Evolutionary conservation across 1,140 invertebrate genomes (phyloP).

Genomic region (Halesus radiatus): DNA sequence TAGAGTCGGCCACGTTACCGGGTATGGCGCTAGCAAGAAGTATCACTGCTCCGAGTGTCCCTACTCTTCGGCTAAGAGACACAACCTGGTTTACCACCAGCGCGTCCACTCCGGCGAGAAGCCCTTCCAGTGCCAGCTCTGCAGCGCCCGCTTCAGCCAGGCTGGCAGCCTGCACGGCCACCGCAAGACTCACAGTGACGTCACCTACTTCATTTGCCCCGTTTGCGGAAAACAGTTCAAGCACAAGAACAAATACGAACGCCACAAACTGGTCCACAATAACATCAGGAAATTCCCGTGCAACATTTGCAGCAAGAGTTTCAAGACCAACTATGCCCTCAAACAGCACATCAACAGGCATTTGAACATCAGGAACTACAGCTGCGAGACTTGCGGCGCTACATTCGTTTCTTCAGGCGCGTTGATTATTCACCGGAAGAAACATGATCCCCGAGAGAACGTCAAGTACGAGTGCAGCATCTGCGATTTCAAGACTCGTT

Average conservation of each 20-base stretch:
- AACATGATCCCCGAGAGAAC: slow-evolving; percentile 58
- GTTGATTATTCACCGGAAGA: slow-evolving; percentile 64
- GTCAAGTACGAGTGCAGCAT: slow-evolving; percentile 65
- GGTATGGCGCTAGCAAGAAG: slow-evolving; percentile 59
- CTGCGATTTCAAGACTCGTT: slow-evolving; percentile 67
- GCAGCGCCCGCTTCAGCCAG: slow-evolving; percentile 73
- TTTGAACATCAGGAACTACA: slow-evolving; percentile 66
- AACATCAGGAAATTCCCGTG: slow-evolving; percentile 60
- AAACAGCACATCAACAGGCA: slow-evolving; percentile 65
- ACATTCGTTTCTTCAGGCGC: slow-evolving; percentile 67
- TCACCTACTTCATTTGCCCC: slow-evolving; percentile 71
- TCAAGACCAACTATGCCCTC: slow-evolving; percentile 65
- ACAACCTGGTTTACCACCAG: slow-evolving; percentile 66
- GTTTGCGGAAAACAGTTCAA: slow-evolving; percentile 76
- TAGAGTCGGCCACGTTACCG: slow-evolving; percentile 52
- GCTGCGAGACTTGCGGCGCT: slow-evolving; percentile 66
- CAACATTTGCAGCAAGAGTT: slow-evolving; percentile 62
- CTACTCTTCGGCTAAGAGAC: slow-evolving; percentile 65
- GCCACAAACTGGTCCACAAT: slow-evolving; percentile 65
- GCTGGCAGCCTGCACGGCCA: slow-evolving; percentile 67
- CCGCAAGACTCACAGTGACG: slow-evolving; percentile 66
- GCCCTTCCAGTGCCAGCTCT: slow-evolving; percentile 65
- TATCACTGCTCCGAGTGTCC: slow-evolving; percentile 65
- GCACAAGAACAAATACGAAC: slow-evolving; percentile 64
- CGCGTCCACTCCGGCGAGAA: slow-evolving; percentile 71